Conservation (phyloP, 2,888 invertebrate genomes). For the Aleiodes leptofemur region DNA sequence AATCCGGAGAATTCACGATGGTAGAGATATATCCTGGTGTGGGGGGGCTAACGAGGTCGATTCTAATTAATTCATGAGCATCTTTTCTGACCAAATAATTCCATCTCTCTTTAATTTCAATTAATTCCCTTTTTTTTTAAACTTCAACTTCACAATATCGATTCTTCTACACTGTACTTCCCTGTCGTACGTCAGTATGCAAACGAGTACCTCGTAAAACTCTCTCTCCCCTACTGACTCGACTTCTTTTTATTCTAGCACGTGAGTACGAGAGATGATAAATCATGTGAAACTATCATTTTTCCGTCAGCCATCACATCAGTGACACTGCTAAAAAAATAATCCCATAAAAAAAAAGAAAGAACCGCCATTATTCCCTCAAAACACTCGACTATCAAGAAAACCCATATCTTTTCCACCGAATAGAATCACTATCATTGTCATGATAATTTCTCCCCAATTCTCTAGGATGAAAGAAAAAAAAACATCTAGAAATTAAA, state of each 20-base stretch:
- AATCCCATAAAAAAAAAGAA: conserved; percentile 42
- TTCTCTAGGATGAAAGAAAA: too few species aligned
- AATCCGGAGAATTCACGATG: conserved; percentile 56
- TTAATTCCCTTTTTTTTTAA: background rate
- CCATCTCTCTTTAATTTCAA: conserved; percentile 1
- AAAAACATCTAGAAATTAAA: too few species aligned
- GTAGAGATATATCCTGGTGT: conserved; percentile 46
- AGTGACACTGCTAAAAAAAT: conserved; percentile 50
- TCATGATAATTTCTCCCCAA: too few species aligned
- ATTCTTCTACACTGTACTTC: conserved; percentile 12
- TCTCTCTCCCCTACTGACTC: conserved; percentile 40
- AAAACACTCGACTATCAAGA: conserved; percentile 36
- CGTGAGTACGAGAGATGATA: conserved; percentile 50
- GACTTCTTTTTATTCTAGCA: conserved; percentile 21
- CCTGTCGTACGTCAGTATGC: conserved; percentile 48
- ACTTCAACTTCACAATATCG: conserved; percentile 11
- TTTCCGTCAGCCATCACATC: conserved; percentile 48
- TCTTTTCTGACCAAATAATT: conserved; percentile 28
- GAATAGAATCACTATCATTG: background rate
- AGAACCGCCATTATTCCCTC: too few species aligned
- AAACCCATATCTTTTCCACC: conserved; percentile 28
- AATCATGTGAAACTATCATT: conserved; percentile 53
- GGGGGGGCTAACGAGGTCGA: conserved; percentile 54
- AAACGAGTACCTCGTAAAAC: conserved; percentile 50
- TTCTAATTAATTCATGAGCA: conserved; percentile 57